Percentiles rank a stretch among this genome's conserved stretches.
Evolutionary conservation across 2,113 vertebrate genomes (phyloP).

Genomic region (Speoplatyrhinus poulsoni): DNA sequence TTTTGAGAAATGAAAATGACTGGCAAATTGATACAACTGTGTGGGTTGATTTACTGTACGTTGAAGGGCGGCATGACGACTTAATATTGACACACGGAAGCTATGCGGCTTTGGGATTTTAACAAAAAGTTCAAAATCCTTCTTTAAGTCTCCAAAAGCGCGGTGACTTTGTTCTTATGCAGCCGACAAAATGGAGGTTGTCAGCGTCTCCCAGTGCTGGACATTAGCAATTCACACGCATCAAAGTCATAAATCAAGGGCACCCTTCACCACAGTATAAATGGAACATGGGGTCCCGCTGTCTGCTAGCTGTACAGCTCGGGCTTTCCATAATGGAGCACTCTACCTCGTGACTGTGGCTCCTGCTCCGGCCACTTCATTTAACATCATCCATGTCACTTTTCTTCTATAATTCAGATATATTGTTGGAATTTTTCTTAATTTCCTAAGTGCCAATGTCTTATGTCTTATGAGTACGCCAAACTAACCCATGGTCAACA

Average conservation of each 20-base stretch:
- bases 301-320: slow-evolving; percentile 35
- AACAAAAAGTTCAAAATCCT: slow-evolving; percentile 36
- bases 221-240: slow-evolving; percentile 57
- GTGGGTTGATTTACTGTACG: too few relatives aligned
- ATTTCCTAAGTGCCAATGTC: too few relatives aligned
- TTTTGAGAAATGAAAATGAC: too few relatives aligned
- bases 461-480: too few relatives aligned
- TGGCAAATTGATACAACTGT: too few relatives aligned
- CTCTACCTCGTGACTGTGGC: slow-evolving; percentile 7
- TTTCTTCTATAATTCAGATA: not conserved
- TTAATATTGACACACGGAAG: not conserved
- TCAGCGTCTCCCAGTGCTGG: slow-evolving; percentile 39
- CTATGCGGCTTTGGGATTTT: not conserved
- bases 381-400: slow-evolving; percentile 20
- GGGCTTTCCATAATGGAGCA: slow-evolving; percentile 34
- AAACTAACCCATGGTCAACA: too few relatives aligned
- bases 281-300: slow-evolving; percentile 44
- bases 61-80: too few relatives aligned
- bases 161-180: slow-evolving; percentile 46
- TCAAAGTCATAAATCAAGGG: slow-evolving; percentile 67
- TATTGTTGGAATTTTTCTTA: too few relatives aligned
- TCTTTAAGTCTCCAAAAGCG: slow-evolving; percentile 34
- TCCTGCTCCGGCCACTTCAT: slow-evolving; percentile 34
- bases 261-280: slow-evolving; percentile 48
- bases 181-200: slow-evolving; percentile 43